Evolutionary conservation across 2,888 invertebrate genomes (phyloP), one percentile per base, ranked within the genome.

Genomic region (Calameuta idolon): DNA sequence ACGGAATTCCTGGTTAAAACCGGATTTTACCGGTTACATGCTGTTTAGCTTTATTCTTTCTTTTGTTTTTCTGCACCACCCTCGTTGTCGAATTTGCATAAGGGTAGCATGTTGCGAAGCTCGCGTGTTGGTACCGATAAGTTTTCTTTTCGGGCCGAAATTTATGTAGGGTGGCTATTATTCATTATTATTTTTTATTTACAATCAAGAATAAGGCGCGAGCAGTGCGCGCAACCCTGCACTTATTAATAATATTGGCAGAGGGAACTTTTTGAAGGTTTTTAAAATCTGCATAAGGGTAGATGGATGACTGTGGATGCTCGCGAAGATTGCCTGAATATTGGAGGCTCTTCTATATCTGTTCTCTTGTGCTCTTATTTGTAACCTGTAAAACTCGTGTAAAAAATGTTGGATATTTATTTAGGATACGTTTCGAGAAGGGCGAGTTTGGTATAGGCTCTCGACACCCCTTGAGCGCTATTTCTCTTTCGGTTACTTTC

Each of bases 321-420:
- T 55, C 9, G 55, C 23, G 55, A 23, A 55, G 55, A 55, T 55
- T 55, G 23, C 55, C 23, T 55, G 55, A 55, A 55, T 55, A 55
- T 55, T 55, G 55, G 23, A 73, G 33, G 12, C 15, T 73, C 55
- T 55, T 23, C 23, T 23, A 5, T 55, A 55, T 55, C 55, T 23
- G 55, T 55, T 55, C 23, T 34, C 79, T 69, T 23, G 4, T 74
- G 68, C 68, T 73, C 31, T 34, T 74, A 76, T 83, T 84, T 84
- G 82, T 78, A 79, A 73, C 74, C 30, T 81, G 80, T 81, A 82
- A 85, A 85, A 77, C 75, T 75, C 55, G 78, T 76, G 80, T 83
- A 82, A 83, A 83, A 85, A 85, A 83, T 81, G 75, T 79, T 69
- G 77, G 83, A 85, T 87, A 88, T 89, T 89, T 87, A 86, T 88